phyloP scores from a whole-genome alignment of 1,140 invertebrate genomes.

The Melitaea cinxia region DNA sequence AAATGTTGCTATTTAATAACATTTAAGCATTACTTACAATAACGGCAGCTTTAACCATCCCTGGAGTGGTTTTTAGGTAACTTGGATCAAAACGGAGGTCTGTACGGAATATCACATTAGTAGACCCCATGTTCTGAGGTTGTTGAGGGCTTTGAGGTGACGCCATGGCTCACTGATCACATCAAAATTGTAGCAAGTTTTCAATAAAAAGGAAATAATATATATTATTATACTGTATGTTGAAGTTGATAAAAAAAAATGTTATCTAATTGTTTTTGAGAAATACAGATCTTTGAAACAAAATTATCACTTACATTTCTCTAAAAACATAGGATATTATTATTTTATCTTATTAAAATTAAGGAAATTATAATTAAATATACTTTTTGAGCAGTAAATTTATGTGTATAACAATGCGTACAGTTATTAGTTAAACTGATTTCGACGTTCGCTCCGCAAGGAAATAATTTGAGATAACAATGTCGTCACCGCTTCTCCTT shows the following conservation, averaged over 20 bases:
- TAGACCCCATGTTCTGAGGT: slow-evolving; percentile 85
- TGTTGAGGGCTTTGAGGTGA: slow-evolving; percentile 76
- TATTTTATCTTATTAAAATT: too few species aligned
- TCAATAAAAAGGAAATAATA: too few species aligned
- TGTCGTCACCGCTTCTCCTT: slow-evolving; percentile 51
- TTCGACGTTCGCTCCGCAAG: neutral
- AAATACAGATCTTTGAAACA: too few species aligned
- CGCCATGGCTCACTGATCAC: slow-evolving; percentile 66
- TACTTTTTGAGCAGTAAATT: too few species aligned
- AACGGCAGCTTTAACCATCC: slow-evolving; percentile 89
- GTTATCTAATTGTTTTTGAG: too few species aligned
- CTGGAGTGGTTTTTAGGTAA: slow-evolving; percentile 87
- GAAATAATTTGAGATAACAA: slow-evolving; percentile 35
- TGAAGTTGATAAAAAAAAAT: too few species aligned
- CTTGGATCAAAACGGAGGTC: slow-evolving; percentile 87
- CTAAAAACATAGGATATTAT: too few species aligned
- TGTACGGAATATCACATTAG: slow-evolving; percentile 85
- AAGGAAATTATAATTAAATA: too few species aligned
- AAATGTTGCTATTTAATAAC: slow-evolving; percentile 12
- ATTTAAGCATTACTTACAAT: slow-evolving; percentile 85
- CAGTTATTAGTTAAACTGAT: neutral
- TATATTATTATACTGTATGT: too few species aligned
- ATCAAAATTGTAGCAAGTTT: neutral
- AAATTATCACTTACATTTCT: too few species aligned
- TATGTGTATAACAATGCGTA: too few species aligned